Evolutionary conservation across 2,888 invertebrate species (phyloP).

Genomic region (Thereva nobilitata): DNA sequence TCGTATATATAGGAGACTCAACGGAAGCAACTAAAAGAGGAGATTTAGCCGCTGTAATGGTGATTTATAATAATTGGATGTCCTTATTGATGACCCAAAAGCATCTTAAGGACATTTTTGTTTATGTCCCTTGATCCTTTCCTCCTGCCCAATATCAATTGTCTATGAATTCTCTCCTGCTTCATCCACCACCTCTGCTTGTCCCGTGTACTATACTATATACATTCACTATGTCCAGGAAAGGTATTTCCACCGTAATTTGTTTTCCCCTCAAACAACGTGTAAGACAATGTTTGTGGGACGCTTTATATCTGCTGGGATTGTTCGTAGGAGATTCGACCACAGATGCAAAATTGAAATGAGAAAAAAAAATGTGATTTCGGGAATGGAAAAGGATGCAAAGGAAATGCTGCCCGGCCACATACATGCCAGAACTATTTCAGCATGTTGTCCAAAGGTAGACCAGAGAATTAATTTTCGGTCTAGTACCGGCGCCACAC

Average conservation of each 20-base stretch:
- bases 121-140: slow-evolving; percentile 36
- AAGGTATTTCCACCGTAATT: slow-evolving; percentile 35
- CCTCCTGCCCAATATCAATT: slow-evolving; percentile 28
- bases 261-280: slow-evolving; percentile 30
- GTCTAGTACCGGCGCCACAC: slow-evolving; percentile 30
- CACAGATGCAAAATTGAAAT: slow-evolving; percentile 34
- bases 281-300: slow-evolving; percentile 23
- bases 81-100: slow-evolving; percentile 42
- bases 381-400: slow-evolving; percentile 14
- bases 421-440: slow-evolving; percentile 37
- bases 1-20: neutral
- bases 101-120: slow-evolving; percentile 42
- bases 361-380: slow-evolving; percentile 34
- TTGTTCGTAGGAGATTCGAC: slow-evolving; percentile 28
- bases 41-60: slow-evolving; percentile 41
- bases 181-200: no score
- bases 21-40: slow-evolving; percentile 33
- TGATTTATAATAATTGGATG: slow-evolving; percentile 43
- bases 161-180: slow-evolving; percentile 14
- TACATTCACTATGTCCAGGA: neutral
- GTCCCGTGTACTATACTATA: no score
- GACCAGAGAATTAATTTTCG: slow-evolving; percentile 41
- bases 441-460: slow-evolving; percentile 39
- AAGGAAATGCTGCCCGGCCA: slow-evolving; percentile 23
- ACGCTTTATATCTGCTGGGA: slow-evolving; percentile 8